phyloP scores from a whole-genome alignment of 2,888 invertebrate genomes.

The Steinernema carpocapsae region DNA sequence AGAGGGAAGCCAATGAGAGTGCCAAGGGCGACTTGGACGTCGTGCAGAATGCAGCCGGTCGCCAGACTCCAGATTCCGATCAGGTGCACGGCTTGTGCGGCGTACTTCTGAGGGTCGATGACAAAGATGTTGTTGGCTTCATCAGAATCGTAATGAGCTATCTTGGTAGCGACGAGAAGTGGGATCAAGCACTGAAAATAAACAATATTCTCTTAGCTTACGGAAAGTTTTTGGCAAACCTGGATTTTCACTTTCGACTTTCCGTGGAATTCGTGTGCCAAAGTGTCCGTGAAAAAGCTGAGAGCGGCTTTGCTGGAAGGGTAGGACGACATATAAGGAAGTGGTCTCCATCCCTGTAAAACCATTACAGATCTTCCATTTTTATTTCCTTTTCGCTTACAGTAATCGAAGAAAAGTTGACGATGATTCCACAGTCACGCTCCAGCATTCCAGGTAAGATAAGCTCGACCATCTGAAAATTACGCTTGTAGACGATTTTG shows the following conservation, averaged over 20 bases:
- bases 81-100: slow-evolving; percentile 60
- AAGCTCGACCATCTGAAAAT: slow-evolving; percentile 60
- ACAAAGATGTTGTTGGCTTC: slow-evolving; percentile 67
- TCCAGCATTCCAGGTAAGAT: slow-evolving; percentile 66
- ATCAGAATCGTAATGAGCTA: slow-evolving; percentile 62
- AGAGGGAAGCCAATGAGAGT: slow-evolving; percentile 61
- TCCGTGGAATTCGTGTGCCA: slow-evolving; percentile 60
- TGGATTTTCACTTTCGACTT: slow-evolving; percentile 59
- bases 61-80: slow-evolving; percentile 61
- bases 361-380: neutral
- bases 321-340: slow-evolving; percentile 66
- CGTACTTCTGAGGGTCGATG: slow-evolving; percentile 63
- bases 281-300: slow-evolving; percentile 63
- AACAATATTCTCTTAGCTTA: neutral
- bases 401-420: slow-evolving; percentile 67
- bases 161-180: slow-evolving; percentile 67
- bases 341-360: slow-evolving; percentile 66
- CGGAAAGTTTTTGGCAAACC: slow-evolving; percentile 39
- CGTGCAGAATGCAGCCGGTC: slow-evolving; percentile 66
- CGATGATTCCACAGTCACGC: slow-evolving; percentile 62
- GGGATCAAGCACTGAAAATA: slow-evolving; percentile 63
- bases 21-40: slow-evolving; percentile 63
- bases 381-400: slow-evolving; percentile 43
- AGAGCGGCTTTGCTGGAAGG: slow-evolving; percentile 67
- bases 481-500: neutral